Base-by-base conservation (phyloP, 2,113 vertebrate genomes). In the Microtus pennsylvanicus region DNA sequence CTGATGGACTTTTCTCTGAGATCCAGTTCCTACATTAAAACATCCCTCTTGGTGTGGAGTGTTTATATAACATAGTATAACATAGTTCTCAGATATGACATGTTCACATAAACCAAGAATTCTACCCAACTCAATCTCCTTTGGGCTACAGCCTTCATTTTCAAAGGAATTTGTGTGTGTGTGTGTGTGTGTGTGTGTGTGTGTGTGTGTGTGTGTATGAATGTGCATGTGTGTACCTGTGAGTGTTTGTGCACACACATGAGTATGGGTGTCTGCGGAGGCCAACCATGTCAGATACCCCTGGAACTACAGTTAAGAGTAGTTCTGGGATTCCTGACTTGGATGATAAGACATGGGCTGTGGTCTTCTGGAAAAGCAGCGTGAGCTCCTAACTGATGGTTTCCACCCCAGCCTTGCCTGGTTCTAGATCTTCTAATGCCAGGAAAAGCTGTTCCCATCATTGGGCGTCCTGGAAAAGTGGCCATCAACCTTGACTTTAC, bases 401-500 rank as follows among this genome's bases (percentile, higher is more conserved):
- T 24, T 30, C 45, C 14, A 45, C 38, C 45, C 38, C 7, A 30
- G 13, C 2, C 38, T n/a, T 8, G 47, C 47, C 50, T 52, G 4
- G 7, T 65, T 22, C 5, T 28, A 47, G 16, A 19, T 63, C 70
- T 80, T 11, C 83, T 14, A 50, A 0, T 87, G 58, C 28, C 58
- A 63, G 28, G 33, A 89, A 52, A 38, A 3, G 7, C 6, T 70
- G 7, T 19, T 33, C 19, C 76, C 72, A 22, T 65, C 17, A 42
- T 30, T 74, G 3, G 38, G 26, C 17, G 19, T 30, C 67, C 16
- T 45, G n/a, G 35, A 76, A 17, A 2, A 2, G 0, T 24, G 26
- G 2, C 33, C 6, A 2, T 61, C 26, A 5, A 33, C 5, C n/a
- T n/a, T n/a, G n/a, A n/a, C 30, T 3, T 12, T 22, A 10, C 58